Conservation (phyloP, 2,888 invertebrate species). For the Eristalis tenax region DNA sequence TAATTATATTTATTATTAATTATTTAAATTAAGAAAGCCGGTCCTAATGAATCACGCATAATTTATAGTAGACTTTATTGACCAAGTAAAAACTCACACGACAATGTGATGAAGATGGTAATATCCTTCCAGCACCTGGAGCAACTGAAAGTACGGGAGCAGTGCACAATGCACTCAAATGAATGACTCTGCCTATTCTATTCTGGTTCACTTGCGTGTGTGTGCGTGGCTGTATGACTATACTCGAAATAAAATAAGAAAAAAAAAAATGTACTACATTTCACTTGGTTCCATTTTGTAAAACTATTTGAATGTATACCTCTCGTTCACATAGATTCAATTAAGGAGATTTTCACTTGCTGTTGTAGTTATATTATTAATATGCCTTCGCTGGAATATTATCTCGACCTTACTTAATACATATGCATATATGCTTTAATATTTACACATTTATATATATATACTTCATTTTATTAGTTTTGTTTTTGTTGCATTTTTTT, state of each 20-base stretch:
- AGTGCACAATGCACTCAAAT: too few species aligned
- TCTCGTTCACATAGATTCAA: constrained; percentile 44
- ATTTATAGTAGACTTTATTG: too few species aligned
- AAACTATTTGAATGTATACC: constrained; percentile 34
- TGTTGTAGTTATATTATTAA: constrained; percentile 29
- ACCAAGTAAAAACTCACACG: too few species aligned
- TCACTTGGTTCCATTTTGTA: constrained; percentile 51
- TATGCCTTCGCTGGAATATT: constrained; percentile 59
- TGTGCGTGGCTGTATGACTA: background rate
- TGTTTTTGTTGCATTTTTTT: constrained; percentile 18
- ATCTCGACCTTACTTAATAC: constrained; percentile 61
- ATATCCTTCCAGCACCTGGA: too few species aligned
- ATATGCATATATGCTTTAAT: constrained; percentile 43
- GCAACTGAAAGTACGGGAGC: too few species aligned
- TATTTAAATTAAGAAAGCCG: too few species aligned
- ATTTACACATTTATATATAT: constrained; percentile 56
- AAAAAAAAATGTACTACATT: constrained; percentile 35
- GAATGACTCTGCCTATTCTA: background rate
- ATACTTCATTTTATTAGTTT: constrained; percentile 33
- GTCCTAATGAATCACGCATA: too few species aligned
- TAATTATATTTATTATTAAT: too few species aligned
- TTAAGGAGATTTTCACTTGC: constrained; percentile 73
- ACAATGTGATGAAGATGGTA: too few species aligned
- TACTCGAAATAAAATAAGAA: background rate
- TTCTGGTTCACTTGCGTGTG: background rate